Evolutionary conservation across 2,113 vertebrate genomes (phyloP).

Genomic region (Mesocricetus auratus): DNA sequence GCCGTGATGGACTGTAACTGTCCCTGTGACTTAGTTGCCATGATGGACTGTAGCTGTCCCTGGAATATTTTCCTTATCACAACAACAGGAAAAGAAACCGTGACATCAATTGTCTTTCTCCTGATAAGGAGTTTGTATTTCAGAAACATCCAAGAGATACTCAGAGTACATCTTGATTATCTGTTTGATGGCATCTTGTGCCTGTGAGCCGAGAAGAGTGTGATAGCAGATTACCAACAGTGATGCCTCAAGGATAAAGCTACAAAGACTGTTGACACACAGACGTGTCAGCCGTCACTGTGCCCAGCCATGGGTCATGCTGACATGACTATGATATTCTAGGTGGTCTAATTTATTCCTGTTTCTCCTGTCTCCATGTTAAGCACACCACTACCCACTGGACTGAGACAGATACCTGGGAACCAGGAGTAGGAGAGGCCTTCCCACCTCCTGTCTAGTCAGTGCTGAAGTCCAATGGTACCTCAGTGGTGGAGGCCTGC

Average conservation of each 20-base stretch:
- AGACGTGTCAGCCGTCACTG: not conserved
- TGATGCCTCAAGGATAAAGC: not conserved
- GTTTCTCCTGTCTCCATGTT: not conserved
- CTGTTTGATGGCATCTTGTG: not conserved
- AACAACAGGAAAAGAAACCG: not conserved
- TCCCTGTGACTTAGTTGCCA: not conserved
- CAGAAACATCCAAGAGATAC: not conserved
- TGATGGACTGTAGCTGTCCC: not conserved
- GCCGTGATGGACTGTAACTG: not conserved
- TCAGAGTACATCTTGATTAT: not conserved
- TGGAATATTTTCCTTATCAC: not conserved
- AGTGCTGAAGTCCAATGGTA: not conserved
- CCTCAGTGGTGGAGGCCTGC: rapidly evolving
- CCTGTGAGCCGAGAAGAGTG: not conserved
- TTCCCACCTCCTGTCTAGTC: not conserved
- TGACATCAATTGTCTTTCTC: not conserved
- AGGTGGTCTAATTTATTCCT: not conserved
- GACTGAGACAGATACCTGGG: not conserved
- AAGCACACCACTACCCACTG: not conserved
- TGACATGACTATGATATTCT: not conserved
- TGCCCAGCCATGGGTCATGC: not conserved
- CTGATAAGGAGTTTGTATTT: not conserved
- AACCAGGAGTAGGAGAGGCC: not conserved
- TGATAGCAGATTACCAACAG: not conserved
- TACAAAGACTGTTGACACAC: not conserved